Evolutionary conservation across 2,113 vertebrate species (phyloP).

Genomic region (Oceanodroma tethys): DNA sequence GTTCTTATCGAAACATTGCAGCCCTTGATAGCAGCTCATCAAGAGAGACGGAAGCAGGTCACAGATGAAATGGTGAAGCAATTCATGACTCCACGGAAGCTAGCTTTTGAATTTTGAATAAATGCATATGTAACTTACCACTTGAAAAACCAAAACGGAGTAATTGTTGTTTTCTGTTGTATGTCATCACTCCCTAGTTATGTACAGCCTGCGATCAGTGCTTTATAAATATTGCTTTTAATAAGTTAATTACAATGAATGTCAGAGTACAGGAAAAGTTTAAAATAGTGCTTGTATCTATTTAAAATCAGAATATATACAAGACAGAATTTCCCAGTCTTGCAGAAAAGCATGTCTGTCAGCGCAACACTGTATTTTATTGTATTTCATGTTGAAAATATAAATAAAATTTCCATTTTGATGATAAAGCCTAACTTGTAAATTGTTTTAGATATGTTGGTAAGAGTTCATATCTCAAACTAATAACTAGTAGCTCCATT

Average conservation of each 20-base stretch:
- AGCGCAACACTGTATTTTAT: background rate
- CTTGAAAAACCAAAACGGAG: background rate
- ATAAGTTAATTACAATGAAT: background rate
- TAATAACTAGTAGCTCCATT: background rate
- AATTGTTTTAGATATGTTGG: background rate
- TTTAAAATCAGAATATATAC: background rate
- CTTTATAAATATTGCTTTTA: slow-evolving; percentile 33
- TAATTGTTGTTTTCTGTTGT: background rate
- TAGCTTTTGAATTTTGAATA: slow-evolving; percentile 82
- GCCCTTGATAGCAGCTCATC: slow-evolving; percentile 88
- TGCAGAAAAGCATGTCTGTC: slow-evolving; percentile 26
- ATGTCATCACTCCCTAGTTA: background rate
- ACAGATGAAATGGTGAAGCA: slow-evolving; percentile 84
- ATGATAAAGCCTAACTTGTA: slow-evolving; percentile 3
- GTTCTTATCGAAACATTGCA: slow-evolving; percentile 88
- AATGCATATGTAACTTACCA: background rate
- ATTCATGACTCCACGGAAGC: slow-evolving; percentile 91
- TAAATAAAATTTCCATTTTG: slow-evolving; percentile 51
- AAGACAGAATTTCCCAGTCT: background rate
- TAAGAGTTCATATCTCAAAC: background rate
- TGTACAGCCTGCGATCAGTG: background rate
- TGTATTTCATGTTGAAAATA: slow-evolving; percentile 42
- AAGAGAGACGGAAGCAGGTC: slow-evolving; percentile 87
- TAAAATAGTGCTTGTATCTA: background rate
- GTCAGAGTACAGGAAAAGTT: background rate